Percentiles rank a stretch among this genome's conserved stretches.
Conservation (phyloP, 2,888 invertebrate species). For the Deilephila elpenor region DNA sequence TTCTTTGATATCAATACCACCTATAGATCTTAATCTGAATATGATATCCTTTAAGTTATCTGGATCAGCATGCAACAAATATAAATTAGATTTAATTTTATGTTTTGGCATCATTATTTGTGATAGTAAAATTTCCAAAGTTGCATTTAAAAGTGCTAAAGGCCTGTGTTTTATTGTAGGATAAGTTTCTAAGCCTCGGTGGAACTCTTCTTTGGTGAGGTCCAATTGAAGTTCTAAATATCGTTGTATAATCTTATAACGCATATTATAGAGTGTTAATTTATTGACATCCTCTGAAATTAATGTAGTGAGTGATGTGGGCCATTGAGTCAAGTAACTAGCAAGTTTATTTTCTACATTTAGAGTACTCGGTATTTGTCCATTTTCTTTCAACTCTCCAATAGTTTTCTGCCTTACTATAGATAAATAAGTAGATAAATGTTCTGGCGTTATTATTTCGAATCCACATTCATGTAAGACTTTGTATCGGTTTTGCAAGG, state of each 20-base stretch:
- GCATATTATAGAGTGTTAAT: slow-evolving; percentile 59
- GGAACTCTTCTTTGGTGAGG: slow-evolving; percentile 68
- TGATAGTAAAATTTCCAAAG: slow-evolving; percentile 65
- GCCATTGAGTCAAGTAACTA: slow-evolving; percentile 76
- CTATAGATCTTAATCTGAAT: slow-evolving; percentile 63
- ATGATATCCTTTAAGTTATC: slow-evolving; percentile 72
- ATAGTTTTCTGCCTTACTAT: slow-evolving; percentile 67
- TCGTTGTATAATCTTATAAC: slow-evolving; percentile 75
- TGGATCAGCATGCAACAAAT: slow-evolving; percentile 73
- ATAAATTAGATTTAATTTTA: slow-evolving; percentile 77
- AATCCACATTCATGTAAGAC: slow-evolving; percentile 78
- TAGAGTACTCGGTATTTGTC: slow-evolving; percentile 53
- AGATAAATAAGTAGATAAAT: slow-evolving; percentile 62
- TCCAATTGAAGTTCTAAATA: slow-evolving; percentile 75
- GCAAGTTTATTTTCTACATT: slow-evolving; percentile 77
- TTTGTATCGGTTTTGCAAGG: slow-evolving; percentile 66
- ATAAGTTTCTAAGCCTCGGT: slow-evolving; percentile 70
- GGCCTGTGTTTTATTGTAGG: slow-evolving; percentile 79
- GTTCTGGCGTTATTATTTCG: slow-evolving; percentile 49
- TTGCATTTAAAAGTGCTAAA: slow-evolving; percentile 69
- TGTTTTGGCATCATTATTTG: slow-evolving; percentile 64
- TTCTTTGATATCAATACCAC: slow-evolving; percentile 77
- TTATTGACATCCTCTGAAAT: slow-evolving; percentile 66
- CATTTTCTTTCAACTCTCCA: slow-evolving; percentile 59
- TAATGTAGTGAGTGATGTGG: slow-evolving; percentile 74